phyloP scores from a whole-genome alignment of 2,113 vertebrate genomes.

The Pteronura brasiliensis region DNA sequence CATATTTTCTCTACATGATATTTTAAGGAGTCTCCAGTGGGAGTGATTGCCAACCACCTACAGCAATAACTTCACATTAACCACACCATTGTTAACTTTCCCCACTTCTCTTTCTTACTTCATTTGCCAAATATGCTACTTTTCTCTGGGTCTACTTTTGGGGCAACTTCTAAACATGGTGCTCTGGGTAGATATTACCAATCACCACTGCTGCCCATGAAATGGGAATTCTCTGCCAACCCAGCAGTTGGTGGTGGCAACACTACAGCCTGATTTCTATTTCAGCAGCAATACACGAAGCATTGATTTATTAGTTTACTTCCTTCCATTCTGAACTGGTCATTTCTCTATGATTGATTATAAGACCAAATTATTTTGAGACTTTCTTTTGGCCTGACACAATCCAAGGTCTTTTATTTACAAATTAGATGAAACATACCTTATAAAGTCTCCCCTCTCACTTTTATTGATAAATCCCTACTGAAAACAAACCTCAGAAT shows the following conservation, averaged over 20 bases:
- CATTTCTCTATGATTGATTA: background rate
- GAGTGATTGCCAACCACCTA: background rate
- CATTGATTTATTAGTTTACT: background rate
- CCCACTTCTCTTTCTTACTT: background rate
- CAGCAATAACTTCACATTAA: background rate
- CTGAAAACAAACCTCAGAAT: background rate
- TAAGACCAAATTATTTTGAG: background rate
- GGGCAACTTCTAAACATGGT: background rate
- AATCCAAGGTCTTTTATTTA: background rate
- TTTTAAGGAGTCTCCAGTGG: background rate
- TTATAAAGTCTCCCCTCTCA: background rate
- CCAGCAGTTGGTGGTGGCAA: background rate
- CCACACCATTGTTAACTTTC: background rate
- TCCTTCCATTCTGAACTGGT: background rate
- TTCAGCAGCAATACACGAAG: background rate
- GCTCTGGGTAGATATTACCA: background rate
- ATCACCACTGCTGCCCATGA: background rate
- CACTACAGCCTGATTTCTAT: background rate
- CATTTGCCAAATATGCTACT: background rate
- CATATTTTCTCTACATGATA: background rate
- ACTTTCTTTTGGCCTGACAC: background rate
- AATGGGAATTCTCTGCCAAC: background rate
- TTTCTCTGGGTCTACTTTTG: background rate
- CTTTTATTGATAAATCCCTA: background rate
- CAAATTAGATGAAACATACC: background rate